Base-by-base conservation (phyloP, 2,797 vertebrate species). In the Orientallactaga sibirica region DNA sequence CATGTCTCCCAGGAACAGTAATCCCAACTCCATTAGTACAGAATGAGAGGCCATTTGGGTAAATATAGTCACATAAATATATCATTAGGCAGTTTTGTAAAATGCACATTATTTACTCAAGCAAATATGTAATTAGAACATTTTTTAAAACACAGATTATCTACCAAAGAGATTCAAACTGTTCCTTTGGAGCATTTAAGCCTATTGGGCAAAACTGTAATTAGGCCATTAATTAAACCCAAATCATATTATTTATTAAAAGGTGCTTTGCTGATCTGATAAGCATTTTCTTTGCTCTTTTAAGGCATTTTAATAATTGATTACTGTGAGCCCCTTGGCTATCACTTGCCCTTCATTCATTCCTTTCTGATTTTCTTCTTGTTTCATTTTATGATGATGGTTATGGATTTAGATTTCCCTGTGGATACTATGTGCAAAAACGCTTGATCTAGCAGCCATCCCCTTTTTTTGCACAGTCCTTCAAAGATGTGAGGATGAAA, bases 331-430 rank as follows among this genome's bases (percentile, higher is more conserved):
- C 92, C 92, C 95, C 91, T 95, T 96, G 91, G 48, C 64, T 58
- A 93, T 92, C 43, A 93, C 90, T 91, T 96, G 91, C 93, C 96
- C 27, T 95, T 83, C 87, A 18, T 12, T 94, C 91, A 94, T 68
- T 97, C 79, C 94, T 86, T 94, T 90, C 90, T 96, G 91, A 79
- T 48, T 97, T 97, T 22, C 86, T 94, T 97, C 92, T 97, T 95
- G 16, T 58, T 92, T 86, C 24, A 84, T 95, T 97, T 96, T 92
- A 92, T 76, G 77, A 82, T 58, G 81, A 97, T 83, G 86, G 79
- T 96, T 97, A 97, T 96, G 93, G 95, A 95, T 96, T 96, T 94
- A 96, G 96, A 97, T 96, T 96, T 97, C 96, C 96, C 93, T 90
- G 80, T 82, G 90, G 95, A 92, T 84, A 74, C 14, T 76, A 74